Evolutionary conservation across 1,140 invertebrate genomes (phyloP), one percentile per base, ranked within the genome.

Genomic region (Acromyrmex charruanus): DNA sequence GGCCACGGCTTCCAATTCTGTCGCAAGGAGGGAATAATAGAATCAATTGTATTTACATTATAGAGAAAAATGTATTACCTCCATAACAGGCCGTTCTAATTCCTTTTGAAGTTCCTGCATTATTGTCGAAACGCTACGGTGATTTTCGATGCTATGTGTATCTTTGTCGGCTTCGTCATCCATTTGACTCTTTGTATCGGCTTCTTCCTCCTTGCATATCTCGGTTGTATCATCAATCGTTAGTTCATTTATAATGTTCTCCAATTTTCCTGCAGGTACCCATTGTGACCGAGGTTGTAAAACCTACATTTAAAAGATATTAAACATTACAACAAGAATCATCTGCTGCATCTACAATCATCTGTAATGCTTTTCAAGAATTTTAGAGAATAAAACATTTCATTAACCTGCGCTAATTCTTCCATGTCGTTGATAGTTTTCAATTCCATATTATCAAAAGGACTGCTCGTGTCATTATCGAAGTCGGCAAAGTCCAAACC

Each of bases 351-450:
- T 28, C 12, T 5, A 14, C 39, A 14, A 61, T 12, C 12, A 14
- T 61, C 10, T 5, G 28, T 25, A 49, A 31, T 31, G 49, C 51
- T 51, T 14, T n/a, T 14, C 2, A 18, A 28, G 25, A 74, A 66
- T 3, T 25, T 12, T 68, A 4, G 35, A 28, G 6, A 28, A 7
- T n/a, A 1, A 80, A 35, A 39, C 4, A 10, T 21, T 35, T 51
- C 25, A 63, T 96, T 96, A 71, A 90, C 95, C 94, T 98, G 97
- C 6, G 98, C 98, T 65, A 99, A 95, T 93, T 98, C 97, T 94
- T 98, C 98, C 95, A 98, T 97, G 94, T 98, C 98, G 95, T 99
- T 98, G 61, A 99, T 98, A 55, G 98, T 98, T 95, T 98, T 98
- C 44, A 99, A 93, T 95, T 98, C 98, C 94, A 98, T 97, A 95